phyloP scores from a whole-genome alignment of 2,888 invertebrate genomes.

The Atherix ibis region DNA sequence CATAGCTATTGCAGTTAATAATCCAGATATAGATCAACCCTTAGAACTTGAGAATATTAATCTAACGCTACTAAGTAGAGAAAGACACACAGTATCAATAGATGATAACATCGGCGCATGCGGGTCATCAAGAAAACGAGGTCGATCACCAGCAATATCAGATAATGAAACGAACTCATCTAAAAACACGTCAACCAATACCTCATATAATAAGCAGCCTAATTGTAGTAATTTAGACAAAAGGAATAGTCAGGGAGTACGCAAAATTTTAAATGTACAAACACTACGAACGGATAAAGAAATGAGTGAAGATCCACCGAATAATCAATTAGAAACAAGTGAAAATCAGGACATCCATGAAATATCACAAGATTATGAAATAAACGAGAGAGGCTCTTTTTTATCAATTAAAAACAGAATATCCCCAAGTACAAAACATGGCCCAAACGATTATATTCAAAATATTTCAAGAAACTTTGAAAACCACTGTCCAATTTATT shows the following conservation, averaged over 20 bases:
- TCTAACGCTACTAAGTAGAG: slow-evolving; percentile 18
- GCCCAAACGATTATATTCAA: no score
- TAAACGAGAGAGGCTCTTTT: no score
- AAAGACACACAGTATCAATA: slow-evolving; percentile 20
- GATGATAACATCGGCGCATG: slow-evolving; percentile 24
- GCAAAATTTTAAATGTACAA: no score
- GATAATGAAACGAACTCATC: neutral
- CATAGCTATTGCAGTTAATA: slow-evolving; percentile 3
- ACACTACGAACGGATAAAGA: no score
- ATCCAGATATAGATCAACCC: neutral
- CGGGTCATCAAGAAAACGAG: neutral
- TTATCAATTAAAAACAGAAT: no score
- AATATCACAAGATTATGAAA: neutral
- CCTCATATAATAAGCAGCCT: neutral
- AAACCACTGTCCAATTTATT: no score
- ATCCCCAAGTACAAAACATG: no score
- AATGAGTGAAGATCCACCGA: no score
- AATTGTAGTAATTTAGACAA: no score
- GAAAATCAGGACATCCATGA: neutral
- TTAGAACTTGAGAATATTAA: slow-evolving; percentile 18
- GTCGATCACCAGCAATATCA: slow-evolving; percentile 1
- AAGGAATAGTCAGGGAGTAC: no score
- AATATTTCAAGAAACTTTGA: no score
- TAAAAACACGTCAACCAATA: neutral
- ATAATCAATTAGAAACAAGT: neutral